Base-by-base conservation (phyloP, 2,888 invertebrate species). In the Clepsis dumicolana region DNA sequence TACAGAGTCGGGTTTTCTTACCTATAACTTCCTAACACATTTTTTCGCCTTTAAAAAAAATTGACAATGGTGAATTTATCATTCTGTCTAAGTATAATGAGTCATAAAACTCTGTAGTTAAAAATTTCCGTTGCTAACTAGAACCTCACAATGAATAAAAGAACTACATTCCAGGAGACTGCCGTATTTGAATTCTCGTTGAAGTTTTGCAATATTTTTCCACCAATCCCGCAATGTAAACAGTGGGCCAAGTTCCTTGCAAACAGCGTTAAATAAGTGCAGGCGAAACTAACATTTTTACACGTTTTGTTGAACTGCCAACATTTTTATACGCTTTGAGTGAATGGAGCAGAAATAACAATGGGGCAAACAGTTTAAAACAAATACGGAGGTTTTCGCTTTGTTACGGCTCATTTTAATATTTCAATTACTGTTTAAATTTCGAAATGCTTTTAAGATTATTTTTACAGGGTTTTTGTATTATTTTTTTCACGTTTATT, bases 171-270 rank as follows among this genome's bases (percentile, higher is more conserved):
- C 48, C 29, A 41, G 41, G 14, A 32, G 50, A 64, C 64, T 64
- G 16, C 56, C 16, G 56, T 56, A 25, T 14, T 64, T 56, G 41
- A 41, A 35, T 16, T 32, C 14, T 16, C 14, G 50, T 32, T 21
- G 53, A 27, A 41, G 21, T 38, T 60, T 24, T n/a, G 50, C 35
- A 35, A 21, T 27, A 56, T 56, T 62, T 56, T 24, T 35, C 57
- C 24, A 56, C 18, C 56, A 53, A 48, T 63, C 25, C 52, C 59
- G 32, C 59, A 44, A 24, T 24, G 57, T 63, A 68, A 68, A 38
- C 48, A 48, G 18, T 41, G 57, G n/a, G 25, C 54, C 61, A 44
- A 68, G 68, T 64, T 63, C 67, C 4, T 67, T 41, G 63, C 52
- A 64, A 59, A 63, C 56, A 2, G 38, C 48, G 41, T 24, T 54